Percentiles rank a stretch among this genome's conserved stretches.
Evolutionary conservation across 1,140 invertebrate species (phyloP).

Genomic region (Archivesica marissinica): DNA sequence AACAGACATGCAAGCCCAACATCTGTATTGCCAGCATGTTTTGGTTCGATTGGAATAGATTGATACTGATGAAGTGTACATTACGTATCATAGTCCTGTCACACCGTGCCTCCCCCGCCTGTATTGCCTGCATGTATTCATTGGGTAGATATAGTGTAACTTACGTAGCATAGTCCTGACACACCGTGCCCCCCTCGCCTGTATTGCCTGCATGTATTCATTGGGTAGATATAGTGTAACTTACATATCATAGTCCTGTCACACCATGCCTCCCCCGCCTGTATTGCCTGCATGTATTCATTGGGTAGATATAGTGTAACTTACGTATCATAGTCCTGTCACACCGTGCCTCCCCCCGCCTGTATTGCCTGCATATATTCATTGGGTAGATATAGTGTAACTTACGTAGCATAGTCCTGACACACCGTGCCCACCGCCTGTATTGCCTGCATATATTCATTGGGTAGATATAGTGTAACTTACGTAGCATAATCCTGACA

Average conservation of each 20-base stretch:
- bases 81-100: constrained; percentile 87
- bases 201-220: constrained; percentile 84
- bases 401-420: constrained; percentile 86
- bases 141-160: no score
- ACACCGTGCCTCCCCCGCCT: no score
- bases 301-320: constrained; percentile 77
- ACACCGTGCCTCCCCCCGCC: no score
- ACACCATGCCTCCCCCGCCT: constrained; percentile 87
- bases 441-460: constrained; percentile 84
- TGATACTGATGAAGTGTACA: constrained; percentile 69
- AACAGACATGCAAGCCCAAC: no score
- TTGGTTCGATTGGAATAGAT: constrained; percentile 80
- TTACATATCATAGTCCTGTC: constrained; percentile 87
- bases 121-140: no score
- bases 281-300: constrained; percentile 84
- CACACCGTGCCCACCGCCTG: constrained; percentile 87
- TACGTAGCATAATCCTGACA: constrained; percentile 87
- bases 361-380: constrained; percentile 84
- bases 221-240: constrained; percentile 82
- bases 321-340: constrained; percentile 87
- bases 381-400: constrained; percentile 84
- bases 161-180: no score
- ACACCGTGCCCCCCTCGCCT: no score
- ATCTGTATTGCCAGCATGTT: constrained; percentile 85
- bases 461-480: constrained; percentile 77